Evolutionary conservation across 2,888 invertebrate genomes (phyloP), one percentile per base, ranked within the genome.

Genomic region (Rugalucina vietnamica): DNA sequence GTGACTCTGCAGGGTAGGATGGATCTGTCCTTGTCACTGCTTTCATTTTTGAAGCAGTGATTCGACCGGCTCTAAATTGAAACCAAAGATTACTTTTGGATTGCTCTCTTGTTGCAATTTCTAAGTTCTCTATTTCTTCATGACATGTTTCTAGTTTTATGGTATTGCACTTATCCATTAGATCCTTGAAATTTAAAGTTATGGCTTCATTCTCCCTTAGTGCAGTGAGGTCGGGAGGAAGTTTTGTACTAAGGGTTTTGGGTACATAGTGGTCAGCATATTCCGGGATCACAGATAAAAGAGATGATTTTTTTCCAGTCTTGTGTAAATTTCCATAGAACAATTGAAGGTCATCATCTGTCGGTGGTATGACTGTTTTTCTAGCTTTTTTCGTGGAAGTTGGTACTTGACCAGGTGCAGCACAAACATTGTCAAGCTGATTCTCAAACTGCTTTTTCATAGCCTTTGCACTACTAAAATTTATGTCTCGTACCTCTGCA

Each of bases 31-130:
- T 24, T 24, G 36, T 57, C 10, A 60, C 79, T 10, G 54, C 72
- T 21, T 72, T 71, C 43, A 73, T 37, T 50, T 34, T 73, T 1
- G 79, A 81, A 10, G 81, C 49, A 36, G 81, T 81, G 49, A 81
- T 34, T 37, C 81, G n/a, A 8, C 82, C 82, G 32, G 82, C 74
- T 32, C 79, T 57, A 24, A 79, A 79, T 36, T 39, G 12, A 29
- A 71, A 75, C 83, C 79, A 83, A 5, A 72, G 34, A n/a, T 79
- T 79, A 49, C 34, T 27, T 29, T 83, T 36, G n/a, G 76, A 3
- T 43, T 79, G 83, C 18, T 75, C 14, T 14, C 76, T 70, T 14
- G 83, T 79, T 49, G 37, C 50, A 18, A 1, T 5, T 39, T 82
- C 79, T 12, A 82, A 54, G 39, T 49, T 71, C 2, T 21, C 14